phyloP scores from a whole-genome alignment of 1,140 invertebrate genomes.

The Planococcus citri region DNA sequence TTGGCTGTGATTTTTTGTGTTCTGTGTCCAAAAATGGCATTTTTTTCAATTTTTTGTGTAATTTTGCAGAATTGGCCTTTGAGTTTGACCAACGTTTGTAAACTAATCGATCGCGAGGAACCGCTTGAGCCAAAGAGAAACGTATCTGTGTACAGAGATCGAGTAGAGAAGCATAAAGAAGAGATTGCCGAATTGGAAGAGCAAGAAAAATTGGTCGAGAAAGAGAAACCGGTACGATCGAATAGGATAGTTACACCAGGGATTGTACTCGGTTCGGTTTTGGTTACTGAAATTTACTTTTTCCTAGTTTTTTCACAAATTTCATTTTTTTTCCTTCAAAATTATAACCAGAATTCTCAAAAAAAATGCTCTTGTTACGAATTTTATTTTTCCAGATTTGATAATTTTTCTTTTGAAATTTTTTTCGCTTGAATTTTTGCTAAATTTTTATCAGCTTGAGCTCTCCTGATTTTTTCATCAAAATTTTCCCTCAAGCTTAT shows the following conservation, averaged over 20 bases:
- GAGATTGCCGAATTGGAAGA: conserved; percentile 75
- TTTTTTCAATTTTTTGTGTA: neutral
- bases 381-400: no score
- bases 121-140: conserved; percentile 70
- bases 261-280: neutral
- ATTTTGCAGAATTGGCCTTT: conserved; percentile 54
- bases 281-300: neutral
- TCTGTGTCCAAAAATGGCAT: neutral
- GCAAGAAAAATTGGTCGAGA: conserved; percentile 60
- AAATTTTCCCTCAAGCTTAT: no score
- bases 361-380: no score
- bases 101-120: conserved; percentile 54
- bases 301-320: no score
- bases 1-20: neutral
- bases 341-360: no score
- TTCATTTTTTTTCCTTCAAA: no score
- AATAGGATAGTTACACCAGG: no score
- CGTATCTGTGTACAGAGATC: conserved; percentile 84
- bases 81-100: conserved; percentile 46
- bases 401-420: no score
- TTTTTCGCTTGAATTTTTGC: no score
- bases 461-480: no score
- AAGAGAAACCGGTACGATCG: conserved; percentile 48
- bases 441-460: no score
- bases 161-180: conserved; percentile 79